These are phyloP conservation scores for Psammodynastes pulverulentus DNA, from an alignment of 2,113 vertebrate species.

Conservation along the genomic window DNA sequence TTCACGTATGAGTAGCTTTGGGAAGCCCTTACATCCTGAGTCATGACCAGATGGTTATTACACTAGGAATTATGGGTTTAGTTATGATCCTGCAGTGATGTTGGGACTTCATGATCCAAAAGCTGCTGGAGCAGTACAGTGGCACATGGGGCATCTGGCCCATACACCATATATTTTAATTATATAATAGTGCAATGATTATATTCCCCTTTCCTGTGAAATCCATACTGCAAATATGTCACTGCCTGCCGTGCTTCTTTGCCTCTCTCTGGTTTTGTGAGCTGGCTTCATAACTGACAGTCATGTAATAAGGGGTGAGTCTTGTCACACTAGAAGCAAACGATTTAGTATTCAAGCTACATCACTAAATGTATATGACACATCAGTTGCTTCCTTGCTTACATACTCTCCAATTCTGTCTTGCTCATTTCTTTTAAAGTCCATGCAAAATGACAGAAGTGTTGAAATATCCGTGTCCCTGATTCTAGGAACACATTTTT, in stretches of 20 bases:
- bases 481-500: constrained; percentile 44
- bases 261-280: constrained; percentile 15
- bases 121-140: background rate
- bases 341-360: constrained; percentile 38
- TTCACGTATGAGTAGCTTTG: background rate
- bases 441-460: constrained; percentile 57
- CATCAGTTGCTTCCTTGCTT: constrained; percentile 46
- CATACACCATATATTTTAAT: constrained; percentile 9
- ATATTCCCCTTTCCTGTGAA: constrained; percentile 17
- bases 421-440: constrained; percentile 49
- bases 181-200: constrained; percentile 23
- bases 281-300: constrained; percentile 31
- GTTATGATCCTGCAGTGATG: background rate
- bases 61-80: background rate
- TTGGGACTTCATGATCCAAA: background rate
- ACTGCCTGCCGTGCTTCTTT: constrained; percentile 15
- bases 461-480: constrained; percentile 48
- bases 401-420: constrained; percentile 51
- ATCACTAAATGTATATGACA: constrained; percentile 57
- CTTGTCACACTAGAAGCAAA: constrained; percentile 48
- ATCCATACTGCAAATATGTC: constrained; percentile 20
- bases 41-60: background rate
- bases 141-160: background rate
- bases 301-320: constrained; percentile 19
- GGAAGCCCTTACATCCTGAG: background rate